A percentile compares a stretch with the other conserved stretches of the same genome.
Conservation (phyloP, 2,113 vertebrate genomes). For the Campylorhamphus procurvoides region DNA sequence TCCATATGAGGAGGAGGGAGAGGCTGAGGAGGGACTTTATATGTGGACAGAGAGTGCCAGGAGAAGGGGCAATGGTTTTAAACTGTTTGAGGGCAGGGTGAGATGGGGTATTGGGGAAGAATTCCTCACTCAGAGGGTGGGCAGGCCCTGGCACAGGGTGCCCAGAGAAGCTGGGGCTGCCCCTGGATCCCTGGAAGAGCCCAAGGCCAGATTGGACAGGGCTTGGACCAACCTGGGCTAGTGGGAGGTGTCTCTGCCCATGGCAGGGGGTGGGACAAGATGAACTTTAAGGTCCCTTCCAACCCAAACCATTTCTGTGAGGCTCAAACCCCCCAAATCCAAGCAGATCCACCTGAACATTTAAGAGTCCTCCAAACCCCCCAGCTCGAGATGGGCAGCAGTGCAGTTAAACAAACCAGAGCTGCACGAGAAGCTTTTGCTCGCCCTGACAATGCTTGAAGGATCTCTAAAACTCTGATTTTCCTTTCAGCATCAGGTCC, state of each 20-base stretch:
- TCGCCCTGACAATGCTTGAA: neutral
- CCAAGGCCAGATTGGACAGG: neutral
- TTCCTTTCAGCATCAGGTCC: neutral
- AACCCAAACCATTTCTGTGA: neutral
- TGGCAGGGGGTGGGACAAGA: neutral
- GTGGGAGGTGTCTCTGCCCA: neutral
- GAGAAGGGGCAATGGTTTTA: neutral
- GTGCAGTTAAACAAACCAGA: neutral
- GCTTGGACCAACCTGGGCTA: neutral
- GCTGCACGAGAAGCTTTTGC: neutral
- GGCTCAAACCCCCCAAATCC: neutral
- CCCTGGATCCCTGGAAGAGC: rapidly evolving
- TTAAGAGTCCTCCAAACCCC: neutral
- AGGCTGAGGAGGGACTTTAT: neutral
- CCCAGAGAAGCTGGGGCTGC: neutral
- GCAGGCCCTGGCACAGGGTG: neutral
- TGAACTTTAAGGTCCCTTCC: neutral
- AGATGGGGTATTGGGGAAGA: neutral
- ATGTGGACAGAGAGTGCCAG: neutral
- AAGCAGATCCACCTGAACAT: neutral
- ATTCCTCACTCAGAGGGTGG: neutral
- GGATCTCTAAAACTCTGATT: neutral
- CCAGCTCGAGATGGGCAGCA: neutral
- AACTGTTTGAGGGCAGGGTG: neutral
- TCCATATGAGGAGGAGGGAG: neutral